A percentile compares a stretch with the other conserved stretches of the same genome.
These are phyloP conservation scores for Micromesistius poutassou DNA, from an alignment of 2,797 vertebrate species.

Conservation along the genomic window DNA sequence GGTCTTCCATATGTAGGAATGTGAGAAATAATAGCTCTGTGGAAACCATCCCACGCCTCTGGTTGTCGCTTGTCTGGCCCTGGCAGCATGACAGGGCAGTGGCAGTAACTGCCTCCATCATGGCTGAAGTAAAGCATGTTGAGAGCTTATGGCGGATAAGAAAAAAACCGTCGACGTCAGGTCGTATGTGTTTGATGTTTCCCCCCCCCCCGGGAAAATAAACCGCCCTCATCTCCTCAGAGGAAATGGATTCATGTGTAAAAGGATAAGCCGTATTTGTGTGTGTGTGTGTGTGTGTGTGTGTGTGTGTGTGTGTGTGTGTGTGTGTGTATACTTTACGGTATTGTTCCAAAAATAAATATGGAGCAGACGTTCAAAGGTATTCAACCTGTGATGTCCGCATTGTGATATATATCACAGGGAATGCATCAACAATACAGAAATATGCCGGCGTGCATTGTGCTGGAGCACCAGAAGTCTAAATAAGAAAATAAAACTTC, in stretches of 20 bases:
- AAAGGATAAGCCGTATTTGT: conserved; percentile 10
- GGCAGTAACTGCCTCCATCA: neutral
- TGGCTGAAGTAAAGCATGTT: neutral
- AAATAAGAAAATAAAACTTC: neutral
- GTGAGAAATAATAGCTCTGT: neutral
- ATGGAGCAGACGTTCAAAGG: conserved; percentile 22
- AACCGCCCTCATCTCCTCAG: conserved; percentile 21
- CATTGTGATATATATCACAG: neutral
- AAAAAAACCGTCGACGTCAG: conserved; percentile 30
- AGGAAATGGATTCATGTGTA: conserved; percentile 34
- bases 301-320: conserved; percentile 12
- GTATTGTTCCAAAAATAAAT: conserved; percentile 42
- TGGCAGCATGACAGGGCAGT: conserved; percentile 28
- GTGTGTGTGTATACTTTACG: neutral
- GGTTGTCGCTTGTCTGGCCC: conserved; percentile 30
- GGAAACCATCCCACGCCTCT: conserved; percentile 35
- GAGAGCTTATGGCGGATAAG: neutral
- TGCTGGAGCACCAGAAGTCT: neutral
- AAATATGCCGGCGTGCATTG: neutral
- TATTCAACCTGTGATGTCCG: conserved; percentile 4
- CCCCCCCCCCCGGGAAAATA: conserved; percentile 12
- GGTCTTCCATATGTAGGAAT: neutral
- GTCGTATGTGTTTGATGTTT: conserved; percentile 14
- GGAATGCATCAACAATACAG: neutral
- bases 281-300: neutral